Conservation (phyloP, 2,113 vertebrate species). For the Thryonomys swinderianus region DNA sequence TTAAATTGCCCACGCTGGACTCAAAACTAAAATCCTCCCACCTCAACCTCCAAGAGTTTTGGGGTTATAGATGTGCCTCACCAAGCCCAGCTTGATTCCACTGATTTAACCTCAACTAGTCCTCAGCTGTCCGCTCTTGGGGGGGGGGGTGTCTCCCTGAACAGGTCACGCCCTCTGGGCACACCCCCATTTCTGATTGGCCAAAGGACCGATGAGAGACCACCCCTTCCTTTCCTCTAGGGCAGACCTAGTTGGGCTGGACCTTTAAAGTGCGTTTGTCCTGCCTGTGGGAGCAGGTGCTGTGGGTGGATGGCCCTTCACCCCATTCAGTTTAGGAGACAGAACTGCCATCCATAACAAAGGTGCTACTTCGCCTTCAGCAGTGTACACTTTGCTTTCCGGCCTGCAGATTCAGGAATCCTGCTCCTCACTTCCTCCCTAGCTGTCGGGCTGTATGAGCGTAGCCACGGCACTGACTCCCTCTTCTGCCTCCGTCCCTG, state of each 20-base stretch:
- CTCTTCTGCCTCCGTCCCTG: background rate
- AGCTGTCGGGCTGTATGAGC: background rate
- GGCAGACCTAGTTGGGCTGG: too few relatives aligned
- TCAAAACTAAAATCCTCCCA: background rate
- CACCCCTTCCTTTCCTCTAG: background rate
- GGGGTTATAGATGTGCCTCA: background rate
- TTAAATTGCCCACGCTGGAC: background rate
- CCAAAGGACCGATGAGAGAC: fast-evolving
- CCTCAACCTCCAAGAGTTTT: background rate
- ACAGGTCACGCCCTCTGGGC: fast-evolving
- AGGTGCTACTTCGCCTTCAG: background rate
- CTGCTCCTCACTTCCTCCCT: background rate
- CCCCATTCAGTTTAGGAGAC: background rate
- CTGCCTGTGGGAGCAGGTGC: too few relatives aligned
- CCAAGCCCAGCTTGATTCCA: background rate
- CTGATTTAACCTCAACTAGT: background rate
- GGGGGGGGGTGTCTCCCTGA: too few relatives aligned
- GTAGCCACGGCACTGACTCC: background rate
- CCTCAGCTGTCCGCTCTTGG: background rate
- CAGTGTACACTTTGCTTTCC: background rate
- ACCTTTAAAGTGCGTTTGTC: background rate
- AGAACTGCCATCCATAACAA: background rate
- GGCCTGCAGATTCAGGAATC: background rate
- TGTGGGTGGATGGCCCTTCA: fast-evolving
- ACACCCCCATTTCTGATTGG: background rate